phyloP scores from a whole-genome alignment of 2,797 vertebrate genomes.

The Gallinago nigripennis region DNA sequence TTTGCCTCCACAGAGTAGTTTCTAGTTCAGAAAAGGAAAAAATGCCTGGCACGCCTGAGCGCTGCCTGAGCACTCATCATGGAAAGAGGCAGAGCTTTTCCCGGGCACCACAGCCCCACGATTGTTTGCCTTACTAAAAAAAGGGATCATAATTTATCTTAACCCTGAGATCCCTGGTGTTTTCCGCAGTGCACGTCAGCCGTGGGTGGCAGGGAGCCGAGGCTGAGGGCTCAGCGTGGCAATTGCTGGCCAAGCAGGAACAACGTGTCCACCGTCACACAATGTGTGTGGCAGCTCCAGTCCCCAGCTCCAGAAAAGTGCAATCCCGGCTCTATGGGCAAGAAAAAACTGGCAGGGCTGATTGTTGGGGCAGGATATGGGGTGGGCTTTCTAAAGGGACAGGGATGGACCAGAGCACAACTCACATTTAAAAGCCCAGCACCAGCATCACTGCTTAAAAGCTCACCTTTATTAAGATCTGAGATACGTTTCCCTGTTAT shows the following conservation, averaged over 20 bases:
- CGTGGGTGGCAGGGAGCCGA: neutral
- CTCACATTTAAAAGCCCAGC: neutral
- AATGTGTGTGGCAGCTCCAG: fast-evolving
- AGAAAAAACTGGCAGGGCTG: neutral
- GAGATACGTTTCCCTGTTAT: neutral
- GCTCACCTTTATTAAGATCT: neutral
- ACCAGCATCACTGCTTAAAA: neutral
- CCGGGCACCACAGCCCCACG: neutral
- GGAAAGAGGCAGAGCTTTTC: conserved; percentile 44
- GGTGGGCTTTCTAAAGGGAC: neutral
- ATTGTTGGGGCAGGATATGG: neutral
- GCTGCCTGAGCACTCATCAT: conserved; percentile 17
- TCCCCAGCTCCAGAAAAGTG: neutral
- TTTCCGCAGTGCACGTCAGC: neutral
- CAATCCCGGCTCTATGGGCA: neutral
- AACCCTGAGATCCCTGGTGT: neutral
- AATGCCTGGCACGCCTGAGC: conserved; percentile 24
- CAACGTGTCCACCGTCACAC: neutral
- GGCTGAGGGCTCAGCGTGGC: neutral
- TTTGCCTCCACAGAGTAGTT: neutral
- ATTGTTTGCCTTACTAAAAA: conserved; percentile 45
- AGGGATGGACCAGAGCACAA: neutral
- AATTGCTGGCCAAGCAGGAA: neutral
- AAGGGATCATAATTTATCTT: neutral
- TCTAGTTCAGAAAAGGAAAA: conserved; percentile 48